Evolutionary conservation across 1,140 invertebrate genomes (phyloP), one percentile per base, ranked within the genome.

Genomic region (Condylostylus longicornis): DNA sequence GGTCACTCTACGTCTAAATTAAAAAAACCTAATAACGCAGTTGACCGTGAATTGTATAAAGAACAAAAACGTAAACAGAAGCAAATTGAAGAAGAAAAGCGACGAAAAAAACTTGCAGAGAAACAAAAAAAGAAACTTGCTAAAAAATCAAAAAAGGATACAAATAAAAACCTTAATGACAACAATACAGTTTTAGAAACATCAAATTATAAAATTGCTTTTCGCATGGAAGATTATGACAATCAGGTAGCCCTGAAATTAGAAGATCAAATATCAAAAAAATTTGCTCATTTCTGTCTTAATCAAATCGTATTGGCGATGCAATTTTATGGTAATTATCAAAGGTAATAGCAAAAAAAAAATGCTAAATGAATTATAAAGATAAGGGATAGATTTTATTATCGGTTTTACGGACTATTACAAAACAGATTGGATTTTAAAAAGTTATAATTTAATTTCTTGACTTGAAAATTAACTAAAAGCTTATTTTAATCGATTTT

Each of bases 301-400:
- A 83, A 85, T 49, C 79, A 84, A 50, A 69, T 85, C 19, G 63
- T 83, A 40, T 64, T 84, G 50, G 72, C 73, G 19, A 62, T 80
- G 4, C 78, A 83, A 50, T 83, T 85, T 60, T 83, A 82, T 39
- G 65, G 74, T 30, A 77, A 85, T 57, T 84, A 72, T 49, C 75
- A 82, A 44, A 67, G 70, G 80, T 82, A 63, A 18, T 18, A 22
- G n/a, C 12, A 5, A 30, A 5, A 27, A 3, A n/a, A n/a, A n/a
- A n/a, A n/a, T n/a, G n/a, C n/a, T n/a, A n/a, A n/a, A n/a, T n/a
- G n/a, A n/a, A n/a, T n/a, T n/a, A n/a, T n/a, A n/a, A n/a, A n/a
- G n/a, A n/a, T n/a, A n/a, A n/a, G n/a, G n/a, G n/a, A n/a, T n/a
- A n/a, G n/a, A n/a, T n/a, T n/a, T n/a, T n/a, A n/a, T n/a, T n/a